A percentile compares a stretch with the other conserved stretches of the same genome.
phyloP scores from a whole-genome alignment of 2,888 invertebrate species.

The Hoplodrina blanda region DNA sequence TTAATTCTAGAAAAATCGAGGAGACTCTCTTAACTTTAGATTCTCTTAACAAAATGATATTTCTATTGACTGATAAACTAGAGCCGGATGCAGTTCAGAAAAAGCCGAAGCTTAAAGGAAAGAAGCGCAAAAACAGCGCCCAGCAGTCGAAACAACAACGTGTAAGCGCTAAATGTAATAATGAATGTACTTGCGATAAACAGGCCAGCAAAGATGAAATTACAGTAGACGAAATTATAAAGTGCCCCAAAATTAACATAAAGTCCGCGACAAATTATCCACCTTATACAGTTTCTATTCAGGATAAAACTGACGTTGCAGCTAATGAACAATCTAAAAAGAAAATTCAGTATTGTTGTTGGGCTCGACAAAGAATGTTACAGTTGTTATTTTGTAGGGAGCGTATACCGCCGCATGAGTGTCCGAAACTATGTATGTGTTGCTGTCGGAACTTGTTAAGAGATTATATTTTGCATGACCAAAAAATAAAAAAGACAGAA shows the following conservation, averaged over 20 bases:
- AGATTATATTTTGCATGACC: conserved; percentile 37
- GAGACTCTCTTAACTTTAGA: conserved; percentile 73
- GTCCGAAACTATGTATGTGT: conserved; percentile 62
- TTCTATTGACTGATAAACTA: conserved; percentile 58
- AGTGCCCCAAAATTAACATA: conserved; percentile 36
- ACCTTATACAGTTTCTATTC: not conserved
- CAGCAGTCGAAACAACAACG: not conserved
- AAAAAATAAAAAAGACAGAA: not conserved
- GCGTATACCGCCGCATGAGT: conserved; percentile 57
- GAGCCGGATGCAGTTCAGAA: conserved; percentile 30
- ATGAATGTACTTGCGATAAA: too few relatives aligned
- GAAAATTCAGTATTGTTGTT: conserved; percentile 72
- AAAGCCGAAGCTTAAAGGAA: conserved; percentile 33
- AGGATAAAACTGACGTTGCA: not conserved
- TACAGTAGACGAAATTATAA: not conserved
- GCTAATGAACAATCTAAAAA: conserved; percentile 8
- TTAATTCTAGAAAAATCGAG: not conserved
- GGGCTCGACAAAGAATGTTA: conserved; percentile 68
- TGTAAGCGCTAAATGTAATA: not conserved
- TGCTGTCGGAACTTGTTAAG: conserved; percentile 70
- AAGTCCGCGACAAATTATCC: conserved; percentile 29
- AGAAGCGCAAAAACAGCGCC: conserved; percentile 3
- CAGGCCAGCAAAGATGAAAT: not conserved
- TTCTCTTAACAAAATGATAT: conserved; percentile 81
- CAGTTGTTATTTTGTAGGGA: conserved; percentile 40